A percentile compares a stretch with the other conserved stretches of the same genome.
Conservation (phyloP, 1,140 invertebrate genomes). For the Bombus superbus region DNA sequence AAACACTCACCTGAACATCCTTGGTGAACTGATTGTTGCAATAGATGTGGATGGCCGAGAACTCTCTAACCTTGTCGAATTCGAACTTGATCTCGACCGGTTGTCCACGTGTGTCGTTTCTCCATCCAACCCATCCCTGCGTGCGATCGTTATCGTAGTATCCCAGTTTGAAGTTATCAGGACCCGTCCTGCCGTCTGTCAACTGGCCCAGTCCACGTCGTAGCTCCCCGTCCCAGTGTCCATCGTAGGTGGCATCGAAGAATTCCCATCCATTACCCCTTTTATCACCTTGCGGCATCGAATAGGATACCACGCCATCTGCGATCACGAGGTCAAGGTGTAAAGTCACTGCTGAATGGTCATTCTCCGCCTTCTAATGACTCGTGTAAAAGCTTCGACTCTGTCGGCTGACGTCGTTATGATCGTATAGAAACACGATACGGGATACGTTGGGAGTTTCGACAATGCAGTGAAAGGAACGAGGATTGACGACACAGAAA, state of each 20-base stretch:
- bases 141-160: slow-evolving; percentile 83
- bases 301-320: slow-evolving; percentile 92
- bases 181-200: slow-evolving; percentile 87
- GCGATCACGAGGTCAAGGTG: slow-evolving; percentile 70
- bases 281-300: slow-evolving; percentile 91
- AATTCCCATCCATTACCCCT: slow-evolving; percentile 88
- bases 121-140: slow-evolving; percentile 96
- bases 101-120: slow-evolving; percentile 88
- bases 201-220: slow-evolving; percentile 88
- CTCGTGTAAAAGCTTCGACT: slow-evolving; percentile 4
- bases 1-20: slow-evolving; percentile 87
- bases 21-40: slow-evolving; percentile 91
- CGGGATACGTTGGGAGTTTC: background rate
- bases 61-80: slow-evolving; percentile 93
- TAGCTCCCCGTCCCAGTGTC: slow-evolving; percentile 86
- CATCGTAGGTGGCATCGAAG: slow-evolving; percentile 92
- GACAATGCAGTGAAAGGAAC: too few species aligned
- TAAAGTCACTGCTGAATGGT: background rate
- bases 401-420: background rate
- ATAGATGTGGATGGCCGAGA: slow-evolving; percentile 91
- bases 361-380: background rate
- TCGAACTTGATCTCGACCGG: slow-evolving; percentile 92
- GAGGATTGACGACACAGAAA: background rate
- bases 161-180: slow-evolving; percentile 89
- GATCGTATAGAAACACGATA: background rate